Percentiles rank a stretch among this genome's conserved stretches.
Conservation (phyloP, 2,888 invertebrate species). For the Ornithoptera priamus region DNA sequence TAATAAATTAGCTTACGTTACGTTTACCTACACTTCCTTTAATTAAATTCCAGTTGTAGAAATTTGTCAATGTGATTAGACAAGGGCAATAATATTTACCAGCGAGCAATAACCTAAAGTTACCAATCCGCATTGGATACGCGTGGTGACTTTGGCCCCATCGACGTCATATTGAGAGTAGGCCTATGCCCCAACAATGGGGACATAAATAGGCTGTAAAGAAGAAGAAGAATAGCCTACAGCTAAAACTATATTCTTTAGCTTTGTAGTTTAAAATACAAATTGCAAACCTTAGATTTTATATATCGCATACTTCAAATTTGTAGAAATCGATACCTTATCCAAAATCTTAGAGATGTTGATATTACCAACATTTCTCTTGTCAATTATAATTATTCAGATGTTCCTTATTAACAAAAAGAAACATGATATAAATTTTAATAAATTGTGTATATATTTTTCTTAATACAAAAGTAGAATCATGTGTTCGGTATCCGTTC, state of each 20-base stretch:
- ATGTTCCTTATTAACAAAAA: too few relatives aligned
- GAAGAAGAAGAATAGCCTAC: background rate
- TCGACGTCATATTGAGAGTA: too few relatives aligned
- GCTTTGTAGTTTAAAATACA: background rate
- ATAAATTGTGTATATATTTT: conserved; percentile 36
- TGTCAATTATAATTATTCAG: too few relatives aligned
- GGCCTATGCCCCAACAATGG: too few relatives aligned
- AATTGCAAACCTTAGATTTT: background rate
- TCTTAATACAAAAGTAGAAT: conserved; percentile 40
- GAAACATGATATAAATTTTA: too few relatives aligned
- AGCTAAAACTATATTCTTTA: background rate
- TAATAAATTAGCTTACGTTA: background rate
- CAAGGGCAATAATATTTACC: background rate
- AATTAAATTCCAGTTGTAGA: background rate
- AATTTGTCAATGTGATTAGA: background rate
- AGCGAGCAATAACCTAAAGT: background rate
- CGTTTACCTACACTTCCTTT: background rate
- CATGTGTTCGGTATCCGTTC: conserved; percentile 36
- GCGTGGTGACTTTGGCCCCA: too few relatives aligned
- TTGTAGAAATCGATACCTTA: too few relatives aligned
- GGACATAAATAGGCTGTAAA: too few relatives aligned
- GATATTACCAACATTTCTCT: too few relatives aligned
- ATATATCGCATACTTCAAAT: too few relatives aligned
- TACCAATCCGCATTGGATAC: too few relatives aligned
- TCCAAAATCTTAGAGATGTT: too few relatives aligned